Conservation (phyloP, 2,113 vertebrate genomes). For the Emydura subglobosa region DNA sequence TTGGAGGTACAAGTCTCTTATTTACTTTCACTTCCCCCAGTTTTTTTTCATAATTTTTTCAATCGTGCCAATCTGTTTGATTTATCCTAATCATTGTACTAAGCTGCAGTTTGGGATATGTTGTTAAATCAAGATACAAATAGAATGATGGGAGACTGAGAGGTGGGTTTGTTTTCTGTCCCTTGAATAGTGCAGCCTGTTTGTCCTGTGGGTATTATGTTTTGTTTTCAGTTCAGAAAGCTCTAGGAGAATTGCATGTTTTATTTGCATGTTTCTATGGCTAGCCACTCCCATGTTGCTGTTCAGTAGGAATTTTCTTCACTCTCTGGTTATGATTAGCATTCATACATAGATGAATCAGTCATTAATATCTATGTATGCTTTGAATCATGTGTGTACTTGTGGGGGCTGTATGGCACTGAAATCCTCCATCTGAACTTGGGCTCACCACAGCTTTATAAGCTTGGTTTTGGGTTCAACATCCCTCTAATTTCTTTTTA, state of each 20-base stretch:
- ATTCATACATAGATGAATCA: not conserved
- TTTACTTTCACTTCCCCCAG: not conserved
- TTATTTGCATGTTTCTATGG: not conserved
- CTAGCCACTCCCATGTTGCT: not conserved
- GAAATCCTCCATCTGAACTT: not conserved
- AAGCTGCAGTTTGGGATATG: not conserved
- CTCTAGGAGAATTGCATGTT: not conserved
- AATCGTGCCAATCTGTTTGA: not conserved
- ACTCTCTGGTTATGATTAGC: not conserved
- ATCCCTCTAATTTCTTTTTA: not conserved
- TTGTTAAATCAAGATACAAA: not conserved
- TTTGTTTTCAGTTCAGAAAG: not conserved
- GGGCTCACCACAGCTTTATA: not conserved
- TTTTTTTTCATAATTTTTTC: not conserved
- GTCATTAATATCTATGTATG: not conserved
- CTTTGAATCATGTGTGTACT: not conserved
- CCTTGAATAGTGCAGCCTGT: not conserved
- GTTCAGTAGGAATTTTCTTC: not conserved
- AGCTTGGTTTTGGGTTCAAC: not conserved
- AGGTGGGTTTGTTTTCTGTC: not conserved
- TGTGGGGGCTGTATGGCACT: not conserved
- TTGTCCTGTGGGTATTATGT: not conserved
- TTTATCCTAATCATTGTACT: not conserved
- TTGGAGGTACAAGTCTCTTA: not conserved
- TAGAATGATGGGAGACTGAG: not conserved